phyloP scores from a whole-genome alignment of 1,140 invertebrate species.

The Magallana ariakensis region DNA sequence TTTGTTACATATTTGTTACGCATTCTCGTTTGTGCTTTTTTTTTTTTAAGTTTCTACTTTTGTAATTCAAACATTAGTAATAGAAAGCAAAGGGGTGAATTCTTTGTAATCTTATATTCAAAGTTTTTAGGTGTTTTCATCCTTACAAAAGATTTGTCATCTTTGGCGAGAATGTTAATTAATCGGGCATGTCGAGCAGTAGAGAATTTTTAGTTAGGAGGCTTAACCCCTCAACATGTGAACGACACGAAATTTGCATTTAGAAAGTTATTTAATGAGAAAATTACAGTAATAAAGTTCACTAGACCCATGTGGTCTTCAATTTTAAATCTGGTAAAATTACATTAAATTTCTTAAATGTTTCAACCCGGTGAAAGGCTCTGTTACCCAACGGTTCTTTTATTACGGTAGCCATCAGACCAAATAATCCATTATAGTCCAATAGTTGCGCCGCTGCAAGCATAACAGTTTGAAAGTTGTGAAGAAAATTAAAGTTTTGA shows the following conservation, averaged over 20 bases:
- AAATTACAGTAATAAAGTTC: constrained; percentile 39
- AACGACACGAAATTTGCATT: constrained; percentile 36
- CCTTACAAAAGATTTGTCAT: constrained; percentile 11
- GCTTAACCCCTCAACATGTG: constrained; percentile 37
- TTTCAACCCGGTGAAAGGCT: constrained; percentile 16
- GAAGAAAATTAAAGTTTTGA: constrained; percentile 37
- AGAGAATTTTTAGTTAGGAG: constrained; percentile 13
- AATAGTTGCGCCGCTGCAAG: constrained; percentile 22
- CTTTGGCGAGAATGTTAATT: constrained; percentile 12
- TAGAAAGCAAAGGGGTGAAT: constrained; percentile 1
- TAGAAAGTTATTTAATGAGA: constrained; percentile 39
- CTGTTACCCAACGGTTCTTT: constrained; percentile 34
- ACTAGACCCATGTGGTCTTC: constrained; percentile 28
- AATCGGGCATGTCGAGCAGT: constrained; percentile 3
- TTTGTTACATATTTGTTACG: too few relatives aligned
- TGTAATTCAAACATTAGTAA: neutral
- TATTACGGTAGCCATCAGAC: constrained; percentile 11
- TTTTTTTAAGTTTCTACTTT: too few relatives aligned
- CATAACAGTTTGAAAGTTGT: constrained; percentile 21
- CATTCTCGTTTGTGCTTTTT: too few relatives aligned
- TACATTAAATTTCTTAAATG: constrained; percentile 39
- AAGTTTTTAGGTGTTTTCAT: constrained; percentile 5
- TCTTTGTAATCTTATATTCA: neutral
- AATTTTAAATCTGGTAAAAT: constrained; percentile 37
- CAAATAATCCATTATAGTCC: constrained; percentile 30